Evolutionary conservation across 2,113 vertebrate species (phyloP), one percentile per base, ranked within the genome.

Genomic region (Syngnathoides biaculeatus): DNA sequence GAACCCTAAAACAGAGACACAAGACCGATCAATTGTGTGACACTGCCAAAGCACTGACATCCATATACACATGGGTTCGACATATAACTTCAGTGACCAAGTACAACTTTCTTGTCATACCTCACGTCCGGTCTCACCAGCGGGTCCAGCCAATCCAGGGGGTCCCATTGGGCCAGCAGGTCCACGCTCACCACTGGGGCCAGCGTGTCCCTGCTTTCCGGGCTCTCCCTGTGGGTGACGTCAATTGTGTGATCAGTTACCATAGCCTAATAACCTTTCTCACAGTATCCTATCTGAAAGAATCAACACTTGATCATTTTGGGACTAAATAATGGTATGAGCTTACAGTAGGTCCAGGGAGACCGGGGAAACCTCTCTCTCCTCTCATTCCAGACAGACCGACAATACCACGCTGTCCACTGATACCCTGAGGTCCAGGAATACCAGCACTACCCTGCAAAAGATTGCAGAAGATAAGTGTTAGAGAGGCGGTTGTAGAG

Each of bases 111-210:
- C 52, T 27, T 43, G 68, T 67, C 0, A 2, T 79, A 97, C 97
- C 93, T 99, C 97, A 71, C 97, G 97, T 91, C 97, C 97, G 82
- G 95, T 48, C 94, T 99, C 96, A 74, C 97, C 97, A 53, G 95
- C 87, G 84, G 97, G 89, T 85, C 96, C 96, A 72, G 93, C 94
- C 78, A 96, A 78, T 68, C 97, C 97, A 71, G 95, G 87, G 75
- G 97, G 95, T 77, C 96, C 97, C 90, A 90, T 91, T 84, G 97
- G 95, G 73, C 97, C 97, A 3, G 94, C 92, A 73, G 97, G 96
- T 86, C 96, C 97, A 5, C 96, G 96, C 80, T 99, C 97, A 3
- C 97, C 97, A 4, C 80, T 56, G 5, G 94, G 67, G n/a, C 96
- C 97, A 42, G 81, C 76, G 79, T 94, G 73, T 87, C 97, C 97